Conservation (phyloP, 92 coral and sea anemone genomes). For the Porites lobata region DNA sequence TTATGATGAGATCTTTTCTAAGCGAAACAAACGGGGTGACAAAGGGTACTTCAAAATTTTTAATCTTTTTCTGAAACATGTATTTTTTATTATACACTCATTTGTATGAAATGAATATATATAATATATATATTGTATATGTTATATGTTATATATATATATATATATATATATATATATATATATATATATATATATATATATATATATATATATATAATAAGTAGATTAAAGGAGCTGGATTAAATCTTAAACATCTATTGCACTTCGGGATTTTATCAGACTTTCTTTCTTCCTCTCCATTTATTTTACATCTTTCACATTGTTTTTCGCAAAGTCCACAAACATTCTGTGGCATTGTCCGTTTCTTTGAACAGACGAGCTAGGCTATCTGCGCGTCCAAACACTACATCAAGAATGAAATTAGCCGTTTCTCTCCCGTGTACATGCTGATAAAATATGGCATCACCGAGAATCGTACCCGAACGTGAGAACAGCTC, state of each 20-base stretch:
- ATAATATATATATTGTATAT: too few relatives aligned
- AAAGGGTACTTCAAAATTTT: too few relatives aligned
- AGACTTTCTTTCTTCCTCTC: too few relatives aligned
- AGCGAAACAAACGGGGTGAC: too few relatives aligned
- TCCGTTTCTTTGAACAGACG: constrained; percentile 4
- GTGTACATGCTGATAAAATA: not conserved
- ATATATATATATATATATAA: too few relatives aligned
- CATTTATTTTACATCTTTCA: not conserved
- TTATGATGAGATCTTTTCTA: not conserved
- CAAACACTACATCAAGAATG: not conserved
- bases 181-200: too few relatives aligned
- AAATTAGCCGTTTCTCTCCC: too few relatives aligned
- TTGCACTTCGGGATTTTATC: too few relatives aligned
- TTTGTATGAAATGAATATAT: not conserved
- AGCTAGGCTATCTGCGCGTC: not conserved
- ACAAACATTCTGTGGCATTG: not conserved
- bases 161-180: too few relatives aligned
- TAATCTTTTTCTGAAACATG: not conserved
- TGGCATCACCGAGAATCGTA: constrained; percentile 1
- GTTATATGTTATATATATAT: too few relatives aligned
- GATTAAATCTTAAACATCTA: too few relatives aligned
- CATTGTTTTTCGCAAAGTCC: not conserved
- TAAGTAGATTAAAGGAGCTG: too few relatives aligned
- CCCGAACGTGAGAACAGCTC: not conserved
- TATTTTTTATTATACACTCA: not conserved